A percentile compares a stretch with the other conserved stretches of the same genome.
Conservation (phyloP, 92 coral and sea anemone species). For the Muricea muricata region DNA sequence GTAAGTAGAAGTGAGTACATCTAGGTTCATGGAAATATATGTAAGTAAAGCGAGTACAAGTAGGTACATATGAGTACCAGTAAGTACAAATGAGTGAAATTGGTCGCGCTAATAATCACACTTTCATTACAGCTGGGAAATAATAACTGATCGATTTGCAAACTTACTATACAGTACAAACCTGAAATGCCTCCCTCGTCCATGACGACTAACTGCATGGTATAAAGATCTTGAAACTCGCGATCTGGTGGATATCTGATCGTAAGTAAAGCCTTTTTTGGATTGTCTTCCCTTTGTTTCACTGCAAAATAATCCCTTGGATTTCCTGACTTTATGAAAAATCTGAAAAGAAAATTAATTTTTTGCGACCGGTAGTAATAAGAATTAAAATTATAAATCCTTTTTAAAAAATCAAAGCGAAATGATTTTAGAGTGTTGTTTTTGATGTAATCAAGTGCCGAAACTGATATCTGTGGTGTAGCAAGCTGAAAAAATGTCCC, state of each 20-base stretch:
- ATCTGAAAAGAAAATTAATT: neutral
- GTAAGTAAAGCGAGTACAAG: too few species aligned
- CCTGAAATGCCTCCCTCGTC: neutral
- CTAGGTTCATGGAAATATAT: too few species aligned
- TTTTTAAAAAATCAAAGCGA: too few species aligned
- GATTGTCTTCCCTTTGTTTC: neutral
- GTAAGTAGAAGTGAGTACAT: too few species aligned
- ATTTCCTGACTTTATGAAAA: conserved; percentile 1
- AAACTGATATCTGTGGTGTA: too few species aligned
- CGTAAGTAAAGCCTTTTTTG: neutral
- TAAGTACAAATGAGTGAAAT: too few species aligned
- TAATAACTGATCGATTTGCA: too few species aligned
- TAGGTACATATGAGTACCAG: too few species aligned
- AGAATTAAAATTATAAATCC: neutral
- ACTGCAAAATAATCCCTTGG: conserved; percentile 26
- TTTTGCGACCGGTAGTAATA: neutral
- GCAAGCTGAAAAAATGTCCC: too few species aligned
- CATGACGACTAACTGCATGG: conserved; percentile 9
- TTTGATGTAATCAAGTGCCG: too few species aligned
- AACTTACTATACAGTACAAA: neutral
- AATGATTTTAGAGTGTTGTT: too few species aligned
- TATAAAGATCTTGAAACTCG: conserved; percentile 13
- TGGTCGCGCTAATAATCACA: neutral
- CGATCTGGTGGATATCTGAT: conserved; percentile 31
- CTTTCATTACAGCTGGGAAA: neutral